Evolutionary conservation across 2,888 invertebrate species (phyloP), one percentile per base, ranked within the genome.

Genomic region (Pegoplata infirma): DNA sequence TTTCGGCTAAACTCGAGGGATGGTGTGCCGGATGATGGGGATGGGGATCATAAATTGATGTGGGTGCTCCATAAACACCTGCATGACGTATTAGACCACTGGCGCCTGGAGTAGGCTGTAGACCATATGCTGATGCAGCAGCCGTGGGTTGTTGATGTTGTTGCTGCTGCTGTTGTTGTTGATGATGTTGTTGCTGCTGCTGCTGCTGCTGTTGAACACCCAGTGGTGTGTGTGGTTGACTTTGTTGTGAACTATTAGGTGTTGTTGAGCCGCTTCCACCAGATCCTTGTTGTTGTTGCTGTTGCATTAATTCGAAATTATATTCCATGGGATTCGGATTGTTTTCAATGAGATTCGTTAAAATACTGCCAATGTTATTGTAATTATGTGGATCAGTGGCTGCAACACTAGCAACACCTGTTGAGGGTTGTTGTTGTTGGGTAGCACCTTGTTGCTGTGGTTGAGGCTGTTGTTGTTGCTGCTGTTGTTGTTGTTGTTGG

Each of bases 311-410:
- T 75, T 89, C 89, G 59, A 89, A 89, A 75, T 88, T 89, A 81
- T 89, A 89, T 80, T 89, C 89, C 85, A 89, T 84, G n/a, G 88
- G 85, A 81, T 87, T 84, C 67, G 89, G 88, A 82, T 87, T 89
- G 55, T 87, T 88, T 67, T 89, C 88, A 76, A 89, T 86, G 83
- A 89, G 86, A 87, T 89, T 89, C 81, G 89, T 89, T 51, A 89
- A 85, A 84, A 89, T 89, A 83, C 89, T 89, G 59, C 89, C 89
- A 72, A 89, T 89, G 75, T 89, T 89, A 69, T 89, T 89, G 80
- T 89, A 89, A 64, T 85, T 88, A 72, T 89, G 88, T 4, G 88
- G 84, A 84, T 88, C 88, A 53, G 63, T 25, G 32, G 84, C 47
- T 72, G 83, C 83, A 61, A 74, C 55, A 80, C 53, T 78, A 51